These are phyloP conservation scores for Parauchenoglanis punctatus DNA, from an alignment of 2,797 vertebrate genomes.

Conservation along the genomic window DNA sequence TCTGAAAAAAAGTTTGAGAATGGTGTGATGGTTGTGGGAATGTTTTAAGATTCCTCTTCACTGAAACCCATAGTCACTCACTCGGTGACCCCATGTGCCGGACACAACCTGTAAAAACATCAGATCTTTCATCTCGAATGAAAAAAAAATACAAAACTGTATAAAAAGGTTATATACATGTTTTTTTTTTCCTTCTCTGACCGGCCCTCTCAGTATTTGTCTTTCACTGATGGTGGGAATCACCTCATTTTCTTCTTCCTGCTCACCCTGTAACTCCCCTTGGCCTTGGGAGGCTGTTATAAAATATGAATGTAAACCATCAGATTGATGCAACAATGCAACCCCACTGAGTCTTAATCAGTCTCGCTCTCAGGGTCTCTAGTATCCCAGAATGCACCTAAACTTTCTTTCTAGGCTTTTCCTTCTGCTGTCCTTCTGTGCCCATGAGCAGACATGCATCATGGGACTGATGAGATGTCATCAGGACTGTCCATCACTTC, in stretches of 20 bases:
- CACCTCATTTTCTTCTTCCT: conserved; percentile 44
- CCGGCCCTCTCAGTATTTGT: conserved; percentile 51
- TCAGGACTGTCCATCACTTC: conserved; percentile 96
- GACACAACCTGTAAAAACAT: conserved; percentile 82
- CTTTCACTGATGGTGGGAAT: conserved; percentile 62
- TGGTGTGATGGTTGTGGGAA: conserved; percentile 52
- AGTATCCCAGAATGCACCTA: conserved; percentile 46
- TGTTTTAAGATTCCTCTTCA: conserved; percentile 55
- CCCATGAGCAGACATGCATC: conserved; percentile 61
- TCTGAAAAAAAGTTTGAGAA: conserved; percentile 43
- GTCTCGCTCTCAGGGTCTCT: conserved; percentile 49
- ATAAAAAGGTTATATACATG: conserved; percentile 91
- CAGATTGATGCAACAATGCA: conserved; percentile 21
- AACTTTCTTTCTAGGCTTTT: conserved; percentile 41
- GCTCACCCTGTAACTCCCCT: conserved; percentile 46
- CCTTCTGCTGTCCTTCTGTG: conserved; percentile 51
- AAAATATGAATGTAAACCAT: conserved; percentile 56
- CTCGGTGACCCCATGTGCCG: conserved; percentile 65
- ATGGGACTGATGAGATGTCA: conserved; percentile 69
- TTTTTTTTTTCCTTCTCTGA: conserved; percentile 43
- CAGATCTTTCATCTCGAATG: conserved; percentile 89
- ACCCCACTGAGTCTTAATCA: conserved; percentile 31
- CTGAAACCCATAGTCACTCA: conserved; percentile 65
- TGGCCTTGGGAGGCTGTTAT: conserved; percentile 42
- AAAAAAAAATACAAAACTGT: conserved; percentile 99